Conservation (phyloP, 2,888 invertebrate species). For the Noctua janthe region DNA sequence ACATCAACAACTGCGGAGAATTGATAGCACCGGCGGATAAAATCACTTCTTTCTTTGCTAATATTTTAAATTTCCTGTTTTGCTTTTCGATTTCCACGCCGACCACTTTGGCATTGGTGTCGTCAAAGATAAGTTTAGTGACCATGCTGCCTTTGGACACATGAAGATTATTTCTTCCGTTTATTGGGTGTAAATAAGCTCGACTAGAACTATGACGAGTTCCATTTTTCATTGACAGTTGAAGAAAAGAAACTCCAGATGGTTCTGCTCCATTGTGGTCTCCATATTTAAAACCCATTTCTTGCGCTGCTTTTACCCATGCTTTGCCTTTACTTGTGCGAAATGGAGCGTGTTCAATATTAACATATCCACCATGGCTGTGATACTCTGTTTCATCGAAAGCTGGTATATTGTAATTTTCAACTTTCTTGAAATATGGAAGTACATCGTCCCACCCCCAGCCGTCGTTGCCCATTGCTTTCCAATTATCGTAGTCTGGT, state of each 20-base stretch:
- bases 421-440: constrained; percentile 94
- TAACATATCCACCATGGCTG: constrained; percentile 89
- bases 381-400: constrained; percentile 88
- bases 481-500: constrained; percentile 94
- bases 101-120: constrained; percentile 88
- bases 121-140: constrained; percentile 90
- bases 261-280: constrained; percentile 92
- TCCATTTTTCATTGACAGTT: constrained; percentile 92
- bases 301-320: constrained; percentile 91
- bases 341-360: constrained; percentile 89
- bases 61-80: constrained; percentile 87
- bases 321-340: constrained; percentile 87
- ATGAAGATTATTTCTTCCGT: constrained; percentile 91
- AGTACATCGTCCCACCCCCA: constrained; percentile 94
- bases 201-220: constrained; percentile 92
- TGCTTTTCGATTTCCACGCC: constrained; percentile 91
- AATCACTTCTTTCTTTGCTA: constrained; percentile 93
- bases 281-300: constrained; percentile 90
- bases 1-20: constrained; percentile 94
- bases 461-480: constrained; percentile 92
- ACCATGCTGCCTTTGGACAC: constrained; percentile 91
- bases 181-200: constrained; percentile 92
- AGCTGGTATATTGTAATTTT: constrained; percentile 92
- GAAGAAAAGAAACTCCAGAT: constrained; percentile 91
- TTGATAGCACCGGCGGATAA: constrained; percentile 94